Evolutionary conservation across 2,113 vertebrate species (phyloP).

Genomic region (Mesoclemmys tuberculata): DNA sequence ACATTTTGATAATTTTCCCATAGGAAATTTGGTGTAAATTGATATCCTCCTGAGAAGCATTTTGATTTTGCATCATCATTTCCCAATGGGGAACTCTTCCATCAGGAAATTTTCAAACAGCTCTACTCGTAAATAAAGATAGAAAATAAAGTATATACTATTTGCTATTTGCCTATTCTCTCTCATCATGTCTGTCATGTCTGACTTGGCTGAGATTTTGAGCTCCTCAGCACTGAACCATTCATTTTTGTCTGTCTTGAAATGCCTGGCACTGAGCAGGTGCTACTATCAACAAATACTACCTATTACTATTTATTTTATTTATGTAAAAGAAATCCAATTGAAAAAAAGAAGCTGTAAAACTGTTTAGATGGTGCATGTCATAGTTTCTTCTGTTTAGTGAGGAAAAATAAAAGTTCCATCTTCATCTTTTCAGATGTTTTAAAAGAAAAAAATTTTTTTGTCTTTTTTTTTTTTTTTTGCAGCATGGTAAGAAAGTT

Average conservation of each 20-base stretch:
- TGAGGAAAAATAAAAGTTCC: constrained; percentile 55
- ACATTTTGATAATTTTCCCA: constrained; percentile 15
- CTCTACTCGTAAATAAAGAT: not conserved
- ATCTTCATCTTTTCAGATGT: constrained; percentile 37
- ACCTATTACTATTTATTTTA: constrained; percentile 1
- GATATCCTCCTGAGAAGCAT: not conserved
- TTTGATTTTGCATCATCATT: constrained; percentile 9
- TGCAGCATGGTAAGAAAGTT: constrained; percentile 47
- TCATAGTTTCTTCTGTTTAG: constrained; percentile 25
- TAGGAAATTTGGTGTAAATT: not conserved
- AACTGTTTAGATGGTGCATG: constrained; percentile 5
- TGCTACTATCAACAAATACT: not conserved
- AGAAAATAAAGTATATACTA: not conserved
- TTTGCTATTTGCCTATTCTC: fast-evolving
- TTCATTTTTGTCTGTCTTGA: not conserved
- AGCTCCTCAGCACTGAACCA: not conserved
- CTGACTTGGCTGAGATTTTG: not conserved
- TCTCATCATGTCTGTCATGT: not conserved
- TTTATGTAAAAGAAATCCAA: not conserved
- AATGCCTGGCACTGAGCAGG: not conserved
- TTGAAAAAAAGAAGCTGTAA: not conserved
- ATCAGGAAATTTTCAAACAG: not conserved
- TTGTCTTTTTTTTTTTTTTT: not conserved
- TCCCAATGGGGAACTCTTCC: not conserved
- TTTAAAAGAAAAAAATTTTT: constrained; percentile 54